These are phyloP conservation scores for Cotesia vestalis DNA, from an alignment of 1,140 invertebrate genomes.

Conservation along the genomic window DNA sequence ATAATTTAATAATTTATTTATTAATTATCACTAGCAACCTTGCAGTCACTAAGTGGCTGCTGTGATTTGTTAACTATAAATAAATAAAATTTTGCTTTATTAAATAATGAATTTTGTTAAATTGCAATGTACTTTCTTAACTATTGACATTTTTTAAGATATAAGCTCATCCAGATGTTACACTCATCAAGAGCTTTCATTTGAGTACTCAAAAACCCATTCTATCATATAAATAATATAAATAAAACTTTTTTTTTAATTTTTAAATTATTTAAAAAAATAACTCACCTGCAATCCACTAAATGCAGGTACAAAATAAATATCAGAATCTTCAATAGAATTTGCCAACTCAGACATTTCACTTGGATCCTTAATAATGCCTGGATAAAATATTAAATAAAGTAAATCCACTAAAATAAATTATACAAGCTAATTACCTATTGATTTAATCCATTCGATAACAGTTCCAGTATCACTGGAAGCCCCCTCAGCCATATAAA, in stretches of 20 bases:
- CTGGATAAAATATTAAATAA: conserved; percentile 61
- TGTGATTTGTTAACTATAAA: no score
- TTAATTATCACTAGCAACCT: conserved; percentile 15
- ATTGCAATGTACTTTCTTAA: no score
- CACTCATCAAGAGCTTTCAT: no score
- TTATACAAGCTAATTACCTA: conserved; percentile 69
- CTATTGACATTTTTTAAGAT: no score
- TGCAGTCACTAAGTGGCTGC: no score
- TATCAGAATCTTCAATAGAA: conserved; percentile 77
- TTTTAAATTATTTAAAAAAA: conserved; percentile 11
- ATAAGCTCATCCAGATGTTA: no score
- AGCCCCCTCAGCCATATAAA: conserved; percentile 85
- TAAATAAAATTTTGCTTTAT: no score
- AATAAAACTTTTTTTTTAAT: no score
- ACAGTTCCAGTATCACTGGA: conserved; percentile 87
- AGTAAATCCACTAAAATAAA: conserved; percentile 17
- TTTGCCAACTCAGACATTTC: conserved; percentile 77
- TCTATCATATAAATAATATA: no score
- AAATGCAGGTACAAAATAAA: conserved; percentile 93
- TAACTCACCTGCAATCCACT: conserved; percentile 83
- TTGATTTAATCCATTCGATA: conserved; percentile 84
- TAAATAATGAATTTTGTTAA: no score
- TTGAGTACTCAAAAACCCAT: no score
- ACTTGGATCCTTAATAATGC: conserved; percentile 74
- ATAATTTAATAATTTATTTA: conserved; percentile 21